phyloP scores from a whole-genome alignment of 2,797 vertebrate species.

The Gorsachius magnificus region DNA sequence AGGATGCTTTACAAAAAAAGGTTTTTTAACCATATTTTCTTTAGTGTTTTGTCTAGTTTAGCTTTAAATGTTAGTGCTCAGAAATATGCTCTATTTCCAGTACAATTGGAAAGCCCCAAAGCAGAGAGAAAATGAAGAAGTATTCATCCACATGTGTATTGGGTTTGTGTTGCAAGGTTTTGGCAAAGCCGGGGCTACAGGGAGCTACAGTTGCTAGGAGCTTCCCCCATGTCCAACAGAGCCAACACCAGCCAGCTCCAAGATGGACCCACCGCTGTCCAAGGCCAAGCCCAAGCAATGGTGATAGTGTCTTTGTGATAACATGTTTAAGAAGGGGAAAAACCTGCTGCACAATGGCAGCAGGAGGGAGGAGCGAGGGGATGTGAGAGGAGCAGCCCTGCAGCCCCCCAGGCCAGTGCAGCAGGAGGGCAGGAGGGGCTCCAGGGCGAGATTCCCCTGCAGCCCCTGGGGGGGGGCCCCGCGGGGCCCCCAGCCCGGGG shows the following conservation, averaged over 20 bases:
- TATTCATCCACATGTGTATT: neutral
- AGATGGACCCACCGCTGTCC: neutral
- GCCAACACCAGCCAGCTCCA: neutral
- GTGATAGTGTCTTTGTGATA: neutral
- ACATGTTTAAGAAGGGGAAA: neutral
- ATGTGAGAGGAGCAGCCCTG: neutral
- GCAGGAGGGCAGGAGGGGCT: neutral
- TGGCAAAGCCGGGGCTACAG: neutral
- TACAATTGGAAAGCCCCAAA: neutral
- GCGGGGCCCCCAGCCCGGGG: too few relatives aligned
- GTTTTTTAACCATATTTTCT: neutral
- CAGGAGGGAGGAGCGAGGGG: neutral
- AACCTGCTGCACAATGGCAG: neutral
- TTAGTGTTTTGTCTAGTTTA: neutral
- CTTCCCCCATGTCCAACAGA: neutral
- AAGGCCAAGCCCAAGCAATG: neutral
- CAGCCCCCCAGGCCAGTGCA: neutral
- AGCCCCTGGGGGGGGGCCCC: fast-evolving
- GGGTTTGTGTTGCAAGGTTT: neutral
- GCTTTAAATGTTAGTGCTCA: neutral
- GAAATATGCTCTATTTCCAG: neutral
- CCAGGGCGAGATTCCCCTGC: too few relatives aligned
- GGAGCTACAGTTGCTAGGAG: neutral
- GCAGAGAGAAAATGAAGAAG: neutral
- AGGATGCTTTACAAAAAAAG: neutral